Base-by-base conservation (phyloP, 2,888 invertebrate species). In the Hecatera dysodea region DNA sequence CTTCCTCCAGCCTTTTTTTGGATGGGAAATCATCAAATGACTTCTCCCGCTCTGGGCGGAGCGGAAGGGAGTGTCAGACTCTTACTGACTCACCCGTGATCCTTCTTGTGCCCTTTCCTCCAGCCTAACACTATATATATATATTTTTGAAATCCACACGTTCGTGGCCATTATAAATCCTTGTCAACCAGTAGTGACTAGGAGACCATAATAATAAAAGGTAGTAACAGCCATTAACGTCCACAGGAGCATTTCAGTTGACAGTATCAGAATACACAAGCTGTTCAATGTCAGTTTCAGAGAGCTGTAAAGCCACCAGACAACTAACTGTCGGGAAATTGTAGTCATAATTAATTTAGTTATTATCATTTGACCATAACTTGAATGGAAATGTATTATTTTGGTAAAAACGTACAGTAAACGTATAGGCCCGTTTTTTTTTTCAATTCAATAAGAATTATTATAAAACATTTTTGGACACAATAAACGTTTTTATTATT, bases 261-360 rank as follows among this genome's bases (percentile, higher is more conserved):
- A 81, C 75, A 69, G 57, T 82, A 81, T 82, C 72, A 72, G 80
- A 44, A 59, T 52, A 67, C 66, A 44, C 57, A 68, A 75, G 75
- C 66, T 78, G 72, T 82, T 75, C 62, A 65, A 67, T 33, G 75
- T 79, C 80, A 72, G 44, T 79, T 75, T 15, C 53, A 64, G 52
- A 75, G 46, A 75, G 57, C 42, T 69, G 5, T 66, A 62, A 44
- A 71, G 63, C 63, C 56, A 52, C 44, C 48, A 24, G 66, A 60
- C 33, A 57, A 61, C 27, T 29, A 36, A 52, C 27, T 65, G 62
- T 60, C 59, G 27, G 66, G 46, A 65, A 52, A 71, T 72, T 72
- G 48, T 59, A 72, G 63, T 52, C 12, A 55, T 69, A 67, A 79
- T 79, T 81, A 72, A 63, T 75, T 67, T 27, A 65, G 36, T n/a